Evolutionary conservation across 2,797 vertebrate genomes (phyloP), one percentile per base, ranked within the genome.

Genomic region (Microtus californicus): DNA sequence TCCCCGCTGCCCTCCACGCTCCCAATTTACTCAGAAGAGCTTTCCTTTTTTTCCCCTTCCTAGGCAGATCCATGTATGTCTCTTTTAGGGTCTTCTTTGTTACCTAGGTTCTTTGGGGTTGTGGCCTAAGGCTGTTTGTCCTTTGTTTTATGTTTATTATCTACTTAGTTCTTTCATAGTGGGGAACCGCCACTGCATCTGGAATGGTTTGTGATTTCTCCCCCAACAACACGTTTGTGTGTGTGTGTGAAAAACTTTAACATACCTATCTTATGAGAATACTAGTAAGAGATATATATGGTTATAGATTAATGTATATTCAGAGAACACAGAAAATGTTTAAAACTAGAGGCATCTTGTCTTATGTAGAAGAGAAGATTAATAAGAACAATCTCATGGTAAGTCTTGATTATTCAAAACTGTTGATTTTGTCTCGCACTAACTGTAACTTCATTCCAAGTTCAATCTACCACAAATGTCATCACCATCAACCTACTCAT

Each of bases 231-330:
- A 51, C 51, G n/a, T n/a, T n/a, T n/a, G n/a, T n/a, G n/a, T 34
- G 6, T 34, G 65, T 34, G 7, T 48, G 45, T 48, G 45, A 8
- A 21, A 81, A 88, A 86, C 29, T 40, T 95, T 69, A 87, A 87
- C 34, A 89, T 82, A 87, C 21, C 54, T 80, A 63, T 11, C 31
- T 12, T 45, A 7, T 56, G 11, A 92, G 21, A 77, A 89, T 85
- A 65, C 0, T 65, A 90, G 83, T 45, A 59, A 91, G 59, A 67
- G 34, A 61, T 37, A 23, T 19, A 40, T 13, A 19, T 65, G 78
- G 34, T 76, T 91, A 63, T 73, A 86, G 48, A 90, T 54, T 51
- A 82, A 92, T 19, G 71, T 21, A 88, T 48, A 96, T 27, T 54
- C 82, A 89, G 2, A 63, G 63, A 25, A 54, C 21, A 63, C 4